Evolutionary conservation across 2,113 vertebrate genomes (phyloP).

Genomic region (Athene noctua): DNA sequence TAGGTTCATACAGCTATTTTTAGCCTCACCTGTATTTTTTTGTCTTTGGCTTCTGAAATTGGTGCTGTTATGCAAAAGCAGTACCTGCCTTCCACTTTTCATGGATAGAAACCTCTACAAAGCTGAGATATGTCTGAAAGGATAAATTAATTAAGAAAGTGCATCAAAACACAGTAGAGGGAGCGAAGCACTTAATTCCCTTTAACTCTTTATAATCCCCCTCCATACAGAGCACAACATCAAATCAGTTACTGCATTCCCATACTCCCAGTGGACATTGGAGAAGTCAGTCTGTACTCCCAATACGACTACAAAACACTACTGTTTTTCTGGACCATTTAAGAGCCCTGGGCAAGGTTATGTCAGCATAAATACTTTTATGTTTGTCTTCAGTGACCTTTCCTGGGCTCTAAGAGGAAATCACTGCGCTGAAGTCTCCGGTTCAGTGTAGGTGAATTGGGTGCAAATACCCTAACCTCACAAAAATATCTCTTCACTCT

Average conservation of each 20-base stretch:
- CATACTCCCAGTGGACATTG: background rate
- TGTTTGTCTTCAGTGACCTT: background rate
- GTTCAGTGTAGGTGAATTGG: background rate
- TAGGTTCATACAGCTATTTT: background rate
- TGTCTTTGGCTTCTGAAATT: background rate
- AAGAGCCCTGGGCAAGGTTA: background rate
- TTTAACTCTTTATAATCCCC: background rate
- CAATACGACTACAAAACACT: background rate
- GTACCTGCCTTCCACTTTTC: background rate
- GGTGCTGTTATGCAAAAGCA: background rate
- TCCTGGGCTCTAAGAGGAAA: background rate
- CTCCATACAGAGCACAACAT: background rate
- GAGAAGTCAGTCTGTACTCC: background rate
- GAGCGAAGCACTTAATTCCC: background rate
- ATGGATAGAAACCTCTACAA: background rate
- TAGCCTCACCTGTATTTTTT: background rate
- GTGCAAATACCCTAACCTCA: background rate
- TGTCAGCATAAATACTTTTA: background rate
- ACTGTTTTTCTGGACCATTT: background rate
- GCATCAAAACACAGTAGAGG: background rate
- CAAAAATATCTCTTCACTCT: background rate
- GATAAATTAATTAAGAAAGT: background rate
- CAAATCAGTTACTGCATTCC: background rate
- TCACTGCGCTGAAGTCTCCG: background rate
- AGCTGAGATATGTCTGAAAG: background rate